Conservation (phyloP, 2,797 vertebrate species). For the Synanceia verrucosa region DNA sequence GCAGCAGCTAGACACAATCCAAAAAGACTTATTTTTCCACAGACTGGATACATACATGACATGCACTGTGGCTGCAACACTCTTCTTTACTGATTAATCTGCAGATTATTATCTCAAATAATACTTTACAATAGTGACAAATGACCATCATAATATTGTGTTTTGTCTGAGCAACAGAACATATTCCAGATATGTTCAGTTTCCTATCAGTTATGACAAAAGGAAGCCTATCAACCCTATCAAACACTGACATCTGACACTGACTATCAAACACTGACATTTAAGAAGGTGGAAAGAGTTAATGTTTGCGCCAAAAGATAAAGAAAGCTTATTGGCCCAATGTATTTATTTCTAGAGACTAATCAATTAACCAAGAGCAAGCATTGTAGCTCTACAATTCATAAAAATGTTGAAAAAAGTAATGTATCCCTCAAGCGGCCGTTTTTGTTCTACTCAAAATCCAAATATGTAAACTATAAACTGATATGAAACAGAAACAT, state of each 20-base stretch:
- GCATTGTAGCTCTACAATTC: not conserved
- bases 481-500: not conserved
- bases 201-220: not conserved
- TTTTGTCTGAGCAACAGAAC: not conserved
- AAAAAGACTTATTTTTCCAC: not conserved
- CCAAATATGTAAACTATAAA: not conserved
- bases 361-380: not conserved
- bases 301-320: too few relatives aligned
- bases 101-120: not conserved
- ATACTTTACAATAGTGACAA: not conserved
- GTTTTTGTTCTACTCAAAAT: not conserved
- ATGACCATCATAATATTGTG: not conserved
- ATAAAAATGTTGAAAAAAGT: not conserved
- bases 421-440: not conserved
- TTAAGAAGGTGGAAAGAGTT: not conserved
- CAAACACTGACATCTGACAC: too few relatives aligned
- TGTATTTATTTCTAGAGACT: not conserved
- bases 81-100: not conserved
- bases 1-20: conserved; percentile 20
- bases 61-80: not conserved
- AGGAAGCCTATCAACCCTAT: too few relatives aligned
- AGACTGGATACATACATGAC: not conserved
- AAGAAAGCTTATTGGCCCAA: too few relatives aligned
- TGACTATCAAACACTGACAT: not conserved
- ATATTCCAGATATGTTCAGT: not conserved